These are phyloP conservation scores for Caprella mutica DNA, from an alignment of 2,888 invertebrate genomes.

Conservation along the genomic window DNA sequence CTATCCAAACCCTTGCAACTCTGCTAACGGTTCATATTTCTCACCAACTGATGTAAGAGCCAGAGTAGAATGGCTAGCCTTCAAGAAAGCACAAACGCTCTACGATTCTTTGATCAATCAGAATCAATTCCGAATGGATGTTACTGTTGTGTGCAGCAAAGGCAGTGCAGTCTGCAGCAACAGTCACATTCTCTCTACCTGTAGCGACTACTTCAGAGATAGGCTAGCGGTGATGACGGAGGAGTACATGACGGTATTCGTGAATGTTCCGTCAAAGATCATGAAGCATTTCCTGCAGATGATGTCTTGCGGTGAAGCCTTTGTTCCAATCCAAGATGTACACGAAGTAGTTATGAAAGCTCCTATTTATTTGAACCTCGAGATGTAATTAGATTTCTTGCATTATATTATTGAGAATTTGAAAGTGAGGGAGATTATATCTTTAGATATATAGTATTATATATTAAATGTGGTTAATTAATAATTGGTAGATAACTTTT, in stretches of 20 bases:
- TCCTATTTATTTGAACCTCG: slow-evolving; percentile 4
- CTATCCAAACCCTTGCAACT: background rate
- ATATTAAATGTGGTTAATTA: too few relatives aligned
- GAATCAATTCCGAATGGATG: background rate
- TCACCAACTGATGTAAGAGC: background rate
- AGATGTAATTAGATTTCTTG: too few relatives aligned
- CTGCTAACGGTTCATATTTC: background rate
- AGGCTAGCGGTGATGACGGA: background rate
- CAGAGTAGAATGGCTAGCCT: background rate
- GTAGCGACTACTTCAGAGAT: slow-evolving; percentile 1
- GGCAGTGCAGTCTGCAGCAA: slow-evolving; percentile 6
- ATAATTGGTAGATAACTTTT: too few relatives aligned
- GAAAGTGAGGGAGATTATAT: too few relatives aligned
- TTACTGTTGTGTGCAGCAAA: slow-evolving; percentile 3
- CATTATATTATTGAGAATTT: too few relatives aligned
- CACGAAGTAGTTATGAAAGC: slow-evolving; percentile 1
- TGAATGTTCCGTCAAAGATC: slow-evolving; percentile 8
- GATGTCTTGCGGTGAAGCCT: slow-evolving; percentile 8
- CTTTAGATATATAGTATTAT: too few relatives aligned
- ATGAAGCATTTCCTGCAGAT: slow-evolving; percentile 10
- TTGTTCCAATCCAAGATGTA: slow-evolving; percentile 6
- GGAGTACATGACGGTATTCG: slow-evolving; percentile 2
- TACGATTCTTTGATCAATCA: background rate
- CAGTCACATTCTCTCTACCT: slow-evolving; percentile 6
- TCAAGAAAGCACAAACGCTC: background rate